A percentile compares a stretch with the other conserved stretches of the same genome.
These are phyloP conservation scores for Eumacrocentrus americanus DNA, from an alignment of 2,888 invertebrate species.

Conservation along the genomic window DNA sequence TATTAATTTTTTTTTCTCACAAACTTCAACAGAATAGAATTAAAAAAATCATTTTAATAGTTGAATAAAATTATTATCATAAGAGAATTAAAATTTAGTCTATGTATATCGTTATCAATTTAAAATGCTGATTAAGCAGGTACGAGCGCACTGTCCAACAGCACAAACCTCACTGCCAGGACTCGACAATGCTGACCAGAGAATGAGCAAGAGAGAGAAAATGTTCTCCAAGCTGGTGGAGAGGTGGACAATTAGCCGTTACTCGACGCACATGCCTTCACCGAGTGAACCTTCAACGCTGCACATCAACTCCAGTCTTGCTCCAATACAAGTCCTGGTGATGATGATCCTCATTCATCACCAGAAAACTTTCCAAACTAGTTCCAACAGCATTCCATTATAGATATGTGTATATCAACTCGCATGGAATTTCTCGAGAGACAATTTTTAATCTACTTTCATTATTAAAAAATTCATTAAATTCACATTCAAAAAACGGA, in stretches of 20 bases:
- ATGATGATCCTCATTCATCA: background rate
- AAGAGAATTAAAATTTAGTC: no score
- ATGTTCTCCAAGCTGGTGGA: slow-evolving; percentile 47
- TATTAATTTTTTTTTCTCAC: background rate
- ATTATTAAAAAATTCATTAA: no score
- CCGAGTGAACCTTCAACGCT: slow-evolving; percentile 3
- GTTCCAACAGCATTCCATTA: no score
- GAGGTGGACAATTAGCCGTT: slow-evolving; percentile 61
- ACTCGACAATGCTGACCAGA: slow-evolving; percentile 5
- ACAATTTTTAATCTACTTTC: no score
- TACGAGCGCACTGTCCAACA: slow-evolving; percentile 38
- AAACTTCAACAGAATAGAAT: no score
- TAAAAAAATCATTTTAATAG: no score
- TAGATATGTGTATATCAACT: no score
- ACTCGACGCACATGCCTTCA: slow-evolving; percentile 27
- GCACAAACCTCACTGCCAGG: slow-evolving; percentile 44
- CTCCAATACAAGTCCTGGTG: background rate
- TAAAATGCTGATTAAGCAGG: slow-evolving; percentile 27
- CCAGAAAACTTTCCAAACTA: background rate
- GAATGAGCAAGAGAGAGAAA: slow-evolving; percentile 36
- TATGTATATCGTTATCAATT: no score
- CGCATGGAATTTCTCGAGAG: background rate
- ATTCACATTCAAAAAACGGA: no score
- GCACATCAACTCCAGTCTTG: background rate
- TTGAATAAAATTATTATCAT: background rate